Evolutionary conservation across 2,888 invertebrate species (phyloP), one percentile per base, ranked within the genome.

Genomic region (Drosophila lacicola): DNA sequence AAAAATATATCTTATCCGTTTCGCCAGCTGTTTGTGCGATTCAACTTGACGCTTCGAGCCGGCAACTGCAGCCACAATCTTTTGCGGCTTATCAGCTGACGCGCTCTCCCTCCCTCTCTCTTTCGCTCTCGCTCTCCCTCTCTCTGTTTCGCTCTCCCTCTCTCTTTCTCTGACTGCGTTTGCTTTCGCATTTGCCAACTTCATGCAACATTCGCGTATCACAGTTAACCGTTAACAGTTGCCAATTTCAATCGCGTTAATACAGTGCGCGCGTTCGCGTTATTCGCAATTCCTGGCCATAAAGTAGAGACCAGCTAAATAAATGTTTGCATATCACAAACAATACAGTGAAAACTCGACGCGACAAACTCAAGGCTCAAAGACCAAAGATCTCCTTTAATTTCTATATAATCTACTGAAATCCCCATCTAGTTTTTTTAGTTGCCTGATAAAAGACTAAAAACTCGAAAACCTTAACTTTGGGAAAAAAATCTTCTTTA

Each of bases 201-300:
- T 46, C 53, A 61, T 51, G 58, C 62, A 47, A 19, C 89, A 89
- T 85, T 85, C 89, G 89, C 84, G 65, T 81, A 81, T 87, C 79
- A 70, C 72, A 77, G 85, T 75, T 74, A 79, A 81, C 76, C 74
- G 82, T 84, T 77, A 77, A 76, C 85, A 75, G 88, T 85, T 89
- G 79, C 78, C 57, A 72, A 82, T 73, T 67, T 56, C 46, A 58
- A 39, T 51, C 49, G 72, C 71, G 56, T 53, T 50, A 33, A 60
- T 33, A 33, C 46, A 29, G 17, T 25, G 39, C 49, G 55, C 65
- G 56, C 42, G 49, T 49, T 44, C 74, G 66, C 44, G 58, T 47
- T 42, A 21, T 37, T 53, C 17, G 37, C 19, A 21, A 25, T 47
- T 34, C 39, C 47, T 42, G 47, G 65, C 29, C 47, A 64, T 29